Base-by-base conservation (phyloP, 2,797 vertebrate genomes). In the Crax fasciolata region DNA sequence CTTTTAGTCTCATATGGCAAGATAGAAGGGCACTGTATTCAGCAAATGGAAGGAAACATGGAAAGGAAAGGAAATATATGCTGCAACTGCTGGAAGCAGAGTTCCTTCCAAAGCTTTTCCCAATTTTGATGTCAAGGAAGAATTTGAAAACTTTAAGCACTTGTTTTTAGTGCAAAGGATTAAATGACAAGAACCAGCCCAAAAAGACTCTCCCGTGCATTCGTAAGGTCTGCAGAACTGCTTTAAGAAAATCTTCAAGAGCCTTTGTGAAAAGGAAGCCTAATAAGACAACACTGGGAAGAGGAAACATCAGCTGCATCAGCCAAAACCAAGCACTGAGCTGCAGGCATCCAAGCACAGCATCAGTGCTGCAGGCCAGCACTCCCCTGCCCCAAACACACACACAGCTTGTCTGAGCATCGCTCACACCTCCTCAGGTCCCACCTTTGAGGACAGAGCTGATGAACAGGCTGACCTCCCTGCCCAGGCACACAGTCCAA, bases 11-110 rank as follows among this genome's bases (percentile, higher is more conserved):
- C 90, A 12, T 35, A 72, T 1, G 84, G 67, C 84, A 52, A 94
- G 97, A 97, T 91, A 97, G 96, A 96, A 97, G 96, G 94, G 93
- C 93, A 91, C 79, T 90, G 91, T 95, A 80, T 78, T 89, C 77
- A 92, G 89, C 70, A 96, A 97, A 82, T 86, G 91, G 81, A 94
- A 94, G 94, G 35, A 35, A 35, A 35, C 8, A 35, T 35, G 35
- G 35, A 35, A 35, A 93, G 90, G 95, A 97, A 94, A 96, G 76
- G 80, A 96, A 74, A 59, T 49, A 58, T 66, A 84, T 63, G 73
- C 91, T 85, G 73, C 85, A 93, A 90, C 27, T 85, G 62, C 81
- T 86, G 59, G 71, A 80, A 96, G 35, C 35, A 27, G 62, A 91
- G 84, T 28, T 96, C 41, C 78, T 91, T 80, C 67, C 78, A 94